Base-by-base conservation (phyloP, 2,888 invertebrate genomes). In the Drosophila leonis region DNA sequence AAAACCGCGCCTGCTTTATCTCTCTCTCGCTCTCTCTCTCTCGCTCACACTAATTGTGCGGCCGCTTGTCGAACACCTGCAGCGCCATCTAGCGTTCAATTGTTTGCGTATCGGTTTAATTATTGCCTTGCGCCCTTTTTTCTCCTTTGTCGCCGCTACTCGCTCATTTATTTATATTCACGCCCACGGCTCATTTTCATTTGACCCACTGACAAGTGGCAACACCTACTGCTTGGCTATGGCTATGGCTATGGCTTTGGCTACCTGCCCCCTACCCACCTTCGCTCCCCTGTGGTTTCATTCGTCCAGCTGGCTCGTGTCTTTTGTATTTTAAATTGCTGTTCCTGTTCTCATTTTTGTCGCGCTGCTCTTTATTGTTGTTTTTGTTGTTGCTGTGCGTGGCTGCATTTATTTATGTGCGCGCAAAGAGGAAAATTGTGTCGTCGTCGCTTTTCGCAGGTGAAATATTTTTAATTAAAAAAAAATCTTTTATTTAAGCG, bases 401-500 rank as follows among this genome's bases (percentile, higher is more conserved):
- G 62, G 71, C 66, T 81, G 80, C 80, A 85, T 85, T 85, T 85
- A 82, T 85, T 81, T 85, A 85, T 81, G 80, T 71, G 85, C 72
- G 69, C 75, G 82, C 74, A 73, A 80, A 84, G 82, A 82, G 80
- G 80, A 66, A 81, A 81, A 81, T 82, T 85, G 85, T 81, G 80
- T 89, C 85, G 83, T 48, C 66, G 83, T 42, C 67, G 71, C 62
- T 73, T 78, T 81, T 78, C 71, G 78, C 90, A 84, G 83, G 83
- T 89, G 78, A 89, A 84, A 89, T 87, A 89, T 84, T 84, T 84
- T 84, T 84, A 84, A 84, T 84, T 84, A 89, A 84, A 84, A 84
- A 83, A 84, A 84, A 88, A 90, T 84, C 88, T 84, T 84, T 90
- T 84, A 90, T 90, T 90, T 90, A 88, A 84, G 85, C 88, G 90